Conservation (phyloP, 2,113 vertebrate genomes). For the Mobula hypostoma region DNA sequence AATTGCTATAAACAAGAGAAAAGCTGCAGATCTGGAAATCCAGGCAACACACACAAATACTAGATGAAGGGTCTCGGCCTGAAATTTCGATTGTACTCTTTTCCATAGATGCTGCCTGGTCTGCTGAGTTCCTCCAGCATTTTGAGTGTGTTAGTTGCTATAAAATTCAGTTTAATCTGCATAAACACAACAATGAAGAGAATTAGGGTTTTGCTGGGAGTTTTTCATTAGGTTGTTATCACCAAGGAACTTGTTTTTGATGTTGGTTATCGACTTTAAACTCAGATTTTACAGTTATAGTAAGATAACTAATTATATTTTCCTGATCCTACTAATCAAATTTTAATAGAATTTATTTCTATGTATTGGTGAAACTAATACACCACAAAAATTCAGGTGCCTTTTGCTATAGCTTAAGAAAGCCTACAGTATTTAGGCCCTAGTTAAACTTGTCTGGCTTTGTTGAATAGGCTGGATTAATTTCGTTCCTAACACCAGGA, state of each 20-base stretch:
- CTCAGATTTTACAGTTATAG: neutral
- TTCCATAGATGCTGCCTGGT: no score
- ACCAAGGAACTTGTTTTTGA: neutral
- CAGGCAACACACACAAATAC: no score
- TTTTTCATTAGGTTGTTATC: neutral
- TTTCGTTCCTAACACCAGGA: no score
- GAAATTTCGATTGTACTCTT: no score
- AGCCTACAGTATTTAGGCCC: no score
- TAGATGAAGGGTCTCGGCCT: no score
- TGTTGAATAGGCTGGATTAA: no score
- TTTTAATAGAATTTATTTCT: neutral
- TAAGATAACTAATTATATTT: neutral
- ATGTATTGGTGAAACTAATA: neutral
- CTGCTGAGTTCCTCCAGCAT: no score
- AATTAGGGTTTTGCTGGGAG: neutral
- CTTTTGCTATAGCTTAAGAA: neutral
- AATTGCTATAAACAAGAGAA: neutral
- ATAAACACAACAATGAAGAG: neutral
- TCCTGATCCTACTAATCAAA: neutral
- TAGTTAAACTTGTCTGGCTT: no score
- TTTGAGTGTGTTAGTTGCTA: neutral
- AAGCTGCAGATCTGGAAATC: no score
- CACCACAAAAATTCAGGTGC: neutral
- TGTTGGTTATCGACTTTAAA: neutral
- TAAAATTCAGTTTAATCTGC: neutral